Evolutionary conservation across 2,797 vertebrate species (phyloP).

Genomic region (Sebastes iracundus): DNA sequence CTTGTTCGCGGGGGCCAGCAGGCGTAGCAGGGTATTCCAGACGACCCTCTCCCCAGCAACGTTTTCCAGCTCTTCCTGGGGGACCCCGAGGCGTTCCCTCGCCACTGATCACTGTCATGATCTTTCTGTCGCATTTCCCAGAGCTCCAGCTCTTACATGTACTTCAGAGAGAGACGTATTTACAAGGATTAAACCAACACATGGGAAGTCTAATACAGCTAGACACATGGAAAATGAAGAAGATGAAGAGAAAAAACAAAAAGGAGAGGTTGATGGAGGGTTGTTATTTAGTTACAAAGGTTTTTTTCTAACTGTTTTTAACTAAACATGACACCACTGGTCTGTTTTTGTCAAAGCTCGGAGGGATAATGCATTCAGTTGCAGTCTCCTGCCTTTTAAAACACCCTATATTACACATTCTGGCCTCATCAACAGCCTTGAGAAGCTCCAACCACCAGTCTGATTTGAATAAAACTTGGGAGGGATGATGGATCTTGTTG

Average conservation of each 20-base stretch:
- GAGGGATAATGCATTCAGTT: not conserved
- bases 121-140: not conserved
- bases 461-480: slow-evolving; percentile 13
- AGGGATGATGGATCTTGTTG: not conserved
- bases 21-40: no score
- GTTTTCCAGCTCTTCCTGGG: no score
- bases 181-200: not conserved
- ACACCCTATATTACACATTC: not conserved
- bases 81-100: no score
- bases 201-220: not conserved
- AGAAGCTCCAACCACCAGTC: not conserved
- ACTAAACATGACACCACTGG: not conserved
- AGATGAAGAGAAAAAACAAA: no score
- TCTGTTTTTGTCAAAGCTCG: not conserved
- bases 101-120: not conserved
- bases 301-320: no score
- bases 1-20: no score
- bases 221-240: not conserved
- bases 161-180: slow-evolving; percentile 7
- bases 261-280: not conserved
- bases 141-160: not conserved
- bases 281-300: not conserved
- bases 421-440: not conserved
- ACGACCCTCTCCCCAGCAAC: no score
- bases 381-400: not conserved